These are phyloP conservation scores for Lethocerus indicus DNA, from an alignment of 1,140 invertebrate genomes.

Conservation along the genomic window DNA sequence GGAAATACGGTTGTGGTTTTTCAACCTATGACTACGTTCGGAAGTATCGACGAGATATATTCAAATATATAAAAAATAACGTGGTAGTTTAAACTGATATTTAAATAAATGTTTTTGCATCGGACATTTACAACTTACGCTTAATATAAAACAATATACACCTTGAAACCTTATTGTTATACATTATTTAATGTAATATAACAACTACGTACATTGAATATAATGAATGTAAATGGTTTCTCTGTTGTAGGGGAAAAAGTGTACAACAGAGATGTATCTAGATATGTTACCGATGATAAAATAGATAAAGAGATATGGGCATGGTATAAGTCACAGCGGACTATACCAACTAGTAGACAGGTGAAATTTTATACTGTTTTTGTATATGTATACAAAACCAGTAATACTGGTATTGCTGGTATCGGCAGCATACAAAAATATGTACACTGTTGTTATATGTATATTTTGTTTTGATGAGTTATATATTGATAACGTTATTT, in stretches of 20 bases:
- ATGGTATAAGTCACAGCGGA: conserved; percentile 12
- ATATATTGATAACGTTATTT: neutral
- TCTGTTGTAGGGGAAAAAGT: neutral
- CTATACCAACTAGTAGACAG: conserved; percentile 9
- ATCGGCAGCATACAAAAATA: too few relatives aligned
- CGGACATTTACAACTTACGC: too few relatives aligned
- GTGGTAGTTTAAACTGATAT: too few relatives aligned
- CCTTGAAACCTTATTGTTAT: neutral
- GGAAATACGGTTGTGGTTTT: too few relatives aligned
- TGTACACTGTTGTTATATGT: neutral
- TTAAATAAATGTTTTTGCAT: too few relatives aligned
- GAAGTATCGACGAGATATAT: too few relatives aligned
- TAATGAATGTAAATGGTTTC: neutral
- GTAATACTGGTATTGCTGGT: too few relatives aligned
- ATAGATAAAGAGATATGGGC: conserved; percentile 15
- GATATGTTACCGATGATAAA: conserved; percentile 12
- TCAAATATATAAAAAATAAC: too few relatives aligned
- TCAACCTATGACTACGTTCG: too few relatives aligned
- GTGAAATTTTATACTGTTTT: conserved; percentile 2
- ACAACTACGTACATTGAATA: neutral
- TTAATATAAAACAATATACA: too few relatives aligned
- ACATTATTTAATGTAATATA: neutral
- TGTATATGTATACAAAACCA: neutral
- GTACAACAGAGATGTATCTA: conserved; percentile 6
- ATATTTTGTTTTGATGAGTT: neutral